Conservation (phyloP, 2,888 invertebrate species). For the Deilephila elpenor region DNA sequence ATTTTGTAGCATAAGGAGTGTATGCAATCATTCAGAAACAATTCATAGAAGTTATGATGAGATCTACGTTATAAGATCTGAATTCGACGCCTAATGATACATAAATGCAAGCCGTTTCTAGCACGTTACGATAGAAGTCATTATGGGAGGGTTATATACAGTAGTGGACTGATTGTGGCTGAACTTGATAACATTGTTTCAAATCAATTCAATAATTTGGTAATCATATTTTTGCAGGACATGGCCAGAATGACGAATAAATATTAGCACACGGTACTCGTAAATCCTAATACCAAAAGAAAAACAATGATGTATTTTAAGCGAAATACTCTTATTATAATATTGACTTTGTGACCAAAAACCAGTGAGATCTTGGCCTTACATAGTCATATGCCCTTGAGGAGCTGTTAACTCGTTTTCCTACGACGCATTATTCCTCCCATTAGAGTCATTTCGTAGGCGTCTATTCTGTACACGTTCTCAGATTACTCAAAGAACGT, state of each 20-base stretch:
- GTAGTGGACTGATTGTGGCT: too few relatives aligned
- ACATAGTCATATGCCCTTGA: conserved; percentile 18
- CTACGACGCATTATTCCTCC: conserved; percentile 26
- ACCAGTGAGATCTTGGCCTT: conserved; percentile 11
- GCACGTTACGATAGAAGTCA: too few relatives aligned
- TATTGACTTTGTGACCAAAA: conserved; percentile 1
- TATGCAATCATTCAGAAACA: background rate
- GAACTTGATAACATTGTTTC: too few relatives aligned
- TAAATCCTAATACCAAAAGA: background rate
- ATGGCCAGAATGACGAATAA: too few relatives aligned
- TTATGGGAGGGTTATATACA: too few relatives aligned
- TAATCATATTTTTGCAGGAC: too few relatives aligned
- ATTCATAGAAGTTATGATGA: background rate
- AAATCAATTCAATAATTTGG: too few relatives aligned
- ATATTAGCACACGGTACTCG: too few relatives aligned
- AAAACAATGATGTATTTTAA: background rate
- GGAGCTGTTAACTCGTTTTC: conserved; percentile 23
- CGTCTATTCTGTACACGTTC: conserved; percentile 7
- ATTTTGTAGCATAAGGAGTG: background rate
- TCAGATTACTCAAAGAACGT: background rate
- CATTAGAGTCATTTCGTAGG: conserved; percentile 21
- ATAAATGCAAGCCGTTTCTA: too few relatives aligned
- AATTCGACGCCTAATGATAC: too few relatives aligned
- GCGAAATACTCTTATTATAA: background rate
- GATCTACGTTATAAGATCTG: too few relatives aligned